Percentiles rank a stretch among this genome's conserved stretches.
These are phyloP conservation scores for Micrasema longulum DNA, from an alignment of 1,140 invertebrate genomes.

Conservation along the genomic window DNA sequence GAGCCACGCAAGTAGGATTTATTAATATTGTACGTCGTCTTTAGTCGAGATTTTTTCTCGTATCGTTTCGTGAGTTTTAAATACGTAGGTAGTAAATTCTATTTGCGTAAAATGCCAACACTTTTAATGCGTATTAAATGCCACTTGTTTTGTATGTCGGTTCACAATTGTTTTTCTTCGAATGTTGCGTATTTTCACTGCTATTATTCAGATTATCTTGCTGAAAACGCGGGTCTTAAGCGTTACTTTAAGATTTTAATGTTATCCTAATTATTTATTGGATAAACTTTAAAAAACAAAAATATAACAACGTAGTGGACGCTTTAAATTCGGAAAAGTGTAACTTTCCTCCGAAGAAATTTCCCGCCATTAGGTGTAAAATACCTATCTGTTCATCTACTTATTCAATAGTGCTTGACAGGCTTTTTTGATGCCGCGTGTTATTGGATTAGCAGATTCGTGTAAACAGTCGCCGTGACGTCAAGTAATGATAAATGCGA, in stretches of 20 bases:
- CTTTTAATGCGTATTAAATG: slow-evolving; percentile 22
- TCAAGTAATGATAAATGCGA: slow-evolving; percentile 25
- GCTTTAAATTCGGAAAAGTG: background rate
- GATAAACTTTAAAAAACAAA: too few species aligned
- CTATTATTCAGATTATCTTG: too few species aligned
- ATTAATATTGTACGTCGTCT: slow-evolving; percentile 12
- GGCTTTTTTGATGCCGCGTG: slow-evolving; percentile 17
- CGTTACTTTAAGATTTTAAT: too few species aligned
- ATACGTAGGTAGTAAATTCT: slow-evolving; percentile 18
- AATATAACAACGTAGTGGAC: too few species aligned
- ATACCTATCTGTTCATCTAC: background rate
- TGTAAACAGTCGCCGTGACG: slow-evolving; percentile 38
- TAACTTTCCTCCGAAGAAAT: background rate
- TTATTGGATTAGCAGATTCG: slow-evolving; percentile 15
- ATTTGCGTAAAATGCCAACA: slow-evolving; percentile 14
- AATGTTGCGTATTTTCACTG: too few species aligned
- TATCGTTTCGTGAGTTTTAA: slow-evolving; percentile 28
- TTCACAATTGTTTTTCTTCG: background rate
- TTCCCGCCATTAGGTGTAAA: background rate
- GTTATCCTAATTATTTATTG: too few species aligned
- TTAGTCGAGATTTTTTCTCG: background rate
- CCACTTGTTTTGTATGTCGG: slow-evolving; percentile 5
- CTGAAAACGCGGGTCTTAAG: too few species aligned
- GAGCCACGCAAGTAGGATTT: slow-evolving; percentile 6
- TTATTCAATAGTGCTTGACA: slow-evolving; percentile 1